Conservation (phyloP, 2,888 invertebrate species). For the Tenthredo notha region DNA sequence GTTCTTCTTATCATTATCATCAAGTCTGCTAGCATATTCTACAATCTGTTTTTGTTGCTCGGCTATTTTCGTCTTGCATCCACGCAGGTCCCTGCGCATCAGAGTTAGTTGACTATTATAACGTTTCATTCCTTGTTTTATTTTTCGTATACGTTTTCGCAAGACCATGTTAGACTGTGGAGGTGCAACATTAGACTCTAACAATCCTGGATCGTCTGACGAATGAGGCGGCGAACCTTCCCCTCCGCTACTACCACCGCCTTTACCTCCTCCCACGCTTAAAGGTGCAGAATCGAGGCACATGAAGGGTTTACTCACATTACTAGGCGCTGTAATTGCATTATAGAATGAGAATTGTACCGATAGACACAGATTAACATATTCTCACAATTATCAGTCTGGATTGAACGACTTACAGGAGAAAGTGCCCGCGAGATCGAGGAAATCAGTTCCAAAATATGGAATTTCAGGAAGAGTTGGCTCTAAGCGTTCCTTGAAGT, state of each 20-base stretch:
- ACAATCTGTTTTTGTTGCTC: conserved; percentile 92
- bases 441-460: conserved; percentile 92
- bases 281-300: conserved; percentile 79
- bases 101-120: conserved; percentile 91
- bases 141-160: conserved; percentile 91
- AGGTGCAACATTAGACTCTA: conserved; percentile 80
- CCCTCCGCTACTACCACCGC: conserved; percentile 77
- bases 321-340: conserved; percentile 69
- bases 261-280: conserved; percentile 79
- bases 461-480: conserved; percentile 93
- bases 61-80: conserved; percentile 90
- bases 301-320: conserved; percentile 74
- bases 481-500: conserved; percentile 96
- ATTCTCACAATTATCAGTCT: not conserved
- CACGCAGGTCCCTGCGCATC: conserved; percentile 88
- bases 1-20: conserved; percentile 94
- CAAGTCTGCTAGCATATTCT: conserved; percentile 91
- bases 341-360: not conserved
- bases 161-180: conserved; percentile 93
- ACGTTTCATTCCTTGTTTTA: conserved; percentile 93
- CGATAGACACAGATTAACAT: not conserved
- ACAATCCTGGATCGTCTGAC: conserved; percentile 78
- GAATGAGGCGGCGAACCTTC: conserved; percentile 79
- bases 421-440: conserved; percentile 87
- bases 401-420: conserved; percentile 80